Evolutionary conservation across 2,888 invertebrate genomes (phyloP), one percentile per base, ranked within the genome.

Genomic region (Agonopterix alstromeriana): DNA sequence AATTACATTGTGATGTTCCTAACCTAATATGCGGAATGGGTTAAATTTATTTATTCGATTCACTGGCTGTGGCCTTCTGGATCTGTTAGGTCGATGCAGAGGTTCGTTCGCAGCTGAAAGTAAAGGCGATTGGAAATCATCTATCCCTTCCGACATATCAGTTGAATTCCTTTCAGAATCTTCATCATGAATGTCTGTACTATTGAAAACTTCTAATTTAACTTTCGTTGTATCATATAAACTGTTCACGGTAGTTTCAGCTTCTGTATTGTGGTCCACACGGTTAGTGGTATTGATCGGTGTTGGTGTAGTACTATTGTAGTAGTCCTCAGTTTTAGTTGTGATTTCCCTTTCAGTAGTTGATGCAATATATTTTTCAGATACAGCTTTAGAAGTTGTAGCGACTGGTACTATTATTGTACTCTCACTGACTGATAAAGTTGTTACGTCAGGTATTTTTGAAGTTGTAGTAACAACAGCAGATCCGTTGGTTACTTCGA

Each of bases 1-100:
- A 49, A 45, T 46, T 52, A 45, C 47, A 14, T 48, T 49, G 50
- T 49, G 17, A 56, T 48, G 14, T 46, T 48, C 55, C 62, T 85
- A 88, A 69, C 88, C 88, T 80, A 88, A 71, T 60, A 88, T 86
- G 58, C 87, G 86, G 61, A 88, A 85, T 51, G 87, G 88, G 54
- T 86, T 88, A 53, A 87, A 88, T 71, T 86, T 86, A 61, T 77
- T 86, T 46, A 55, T 55, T 63, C 78, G 70, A 62, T 73, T 82
- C 36, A 70, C 75, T 50, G 70, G 71, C 52, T 79, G 80, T 12
- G 83, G 84, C 65, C 85, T 80, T 51, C 86, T 73, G 36, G 82
- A 80, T 46, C 88, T 66, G 45, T 69, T 77, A 9, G 88, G 88
- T 60, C 80, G 70, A 42, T 78, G 86, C 11, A 82, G 50, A 2